Conservation (phyloP, 2,113 vertebrate genomes). For the Marcusenius ussheri region DNA sequence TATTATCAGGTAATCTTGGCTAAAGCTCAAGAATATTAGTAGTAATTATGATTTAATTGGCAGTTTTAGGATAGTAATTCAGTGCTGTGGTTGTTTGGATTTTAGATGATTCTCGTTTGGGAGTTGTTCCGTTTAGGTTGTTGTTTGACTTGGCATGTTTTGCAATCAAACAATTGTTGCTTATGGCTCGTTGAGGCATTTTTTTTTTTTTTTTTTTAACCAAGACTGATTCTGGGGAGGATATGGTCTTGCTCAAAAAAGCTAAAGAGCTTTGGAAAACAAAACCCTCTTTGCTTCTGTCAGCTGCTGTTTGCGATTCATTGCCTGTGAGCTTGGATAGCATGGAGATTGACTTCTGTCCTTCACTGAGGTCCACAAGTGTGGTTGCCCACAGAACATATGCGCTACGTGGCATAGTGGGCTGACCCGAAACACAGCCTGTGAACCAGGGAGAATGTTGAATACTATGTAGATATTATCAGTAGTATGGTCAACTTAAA, state of each 20-base stretch:
- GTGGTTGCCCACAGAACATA: not conserved
- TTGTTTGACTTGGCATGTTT: not conserved
- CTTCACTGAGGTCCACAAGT: not conserved
- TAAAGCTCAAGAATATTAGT: not conserved
- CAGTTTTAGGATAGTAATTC: not conserved
- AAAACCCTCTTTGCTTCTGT: not conserved
- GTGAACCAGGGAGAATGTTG: not conserved
- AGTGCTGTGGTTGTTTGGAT: not conserved
- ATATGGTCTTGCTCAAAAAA: not conserved
- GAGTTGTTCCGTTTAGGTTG: not conserved
- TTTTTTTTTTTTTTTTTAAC: not conserved
- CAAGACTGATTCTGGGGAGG: not conserved
- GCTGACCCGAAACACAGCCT: not conserved
- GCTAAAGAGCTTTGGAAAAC: not conserved
- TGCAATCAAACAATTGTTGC: not conserved
- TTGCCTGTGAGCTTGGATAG: not conserved
- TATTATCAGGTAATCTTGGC: not conserved
- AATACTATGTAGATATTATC: not conserved
- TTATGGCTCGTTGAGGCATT: not conserved
- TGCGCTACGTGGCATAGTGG: not conserved
- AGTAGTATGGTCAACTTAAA: not conserved
- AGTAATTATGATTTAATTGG: not conserved
- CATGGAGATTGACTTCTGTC: not conserved
- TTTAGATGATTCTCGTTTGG: not conserved
- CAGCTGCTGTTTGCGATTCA: not conserved